A percentile compares a stretch with the other conserved stretches of the same genome.
Conservation (phyloP, 2,113 vertebrate genomes). For the Pteropus alecto region DNA sequence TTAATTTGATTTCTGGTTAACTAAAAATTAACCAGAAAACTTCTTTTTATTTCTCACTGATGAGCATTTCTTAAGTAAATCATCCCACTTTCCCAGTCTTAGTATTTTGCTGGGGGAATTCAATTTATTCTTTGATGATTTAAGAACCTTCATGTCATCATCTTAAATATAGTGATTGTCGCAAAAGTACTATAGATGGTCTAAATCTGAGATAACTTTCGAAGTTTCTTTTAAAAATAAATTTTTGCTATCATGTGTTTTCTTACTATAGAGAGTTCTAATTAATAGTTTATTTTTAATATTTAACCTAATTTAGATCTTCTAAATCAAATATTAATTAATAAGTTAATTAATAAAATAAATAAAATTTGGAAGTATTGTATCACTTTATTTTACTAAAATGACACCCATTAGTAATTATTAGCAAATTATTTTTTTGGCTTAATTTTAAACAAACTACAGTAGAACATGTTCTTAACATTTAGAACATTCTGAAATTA, state of each 20-base stretch:
- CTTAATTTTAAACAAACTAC: not conserved
- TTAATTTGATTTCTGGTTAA: not conserved
- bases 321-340: not conserved
- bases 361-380: not conserved
- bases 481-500: constrained; percentile 7
- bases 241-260: not conserved
- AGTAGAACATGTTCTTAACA: not conserved
- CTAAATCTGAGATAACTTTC: not conserved
- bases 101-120: not conserved
- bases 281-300: not conserved
- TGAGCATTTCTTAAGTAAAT: not conserved
- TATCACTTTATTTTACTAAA: not conserved
- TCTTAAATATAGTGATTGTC: not conserved
- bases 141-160: not conserved
- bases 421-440: not conserved
- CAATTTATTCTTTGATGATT: not conserved
- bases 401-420: not conserved
- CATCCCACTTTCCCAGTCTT: not conserved
- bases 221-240: not conserved
- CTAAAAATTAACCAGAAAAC: not conserved
- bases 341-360: not conserved
- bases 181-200: not conserved
- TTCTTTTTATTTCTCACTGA: not conserved
- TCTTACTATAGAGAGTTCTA: not conserved
- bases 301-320: not conserved